phyloP scores from a whole-genome alignment of 2,113 vertebrate genomes.

The Hirundichthys speculiger region DNA sequence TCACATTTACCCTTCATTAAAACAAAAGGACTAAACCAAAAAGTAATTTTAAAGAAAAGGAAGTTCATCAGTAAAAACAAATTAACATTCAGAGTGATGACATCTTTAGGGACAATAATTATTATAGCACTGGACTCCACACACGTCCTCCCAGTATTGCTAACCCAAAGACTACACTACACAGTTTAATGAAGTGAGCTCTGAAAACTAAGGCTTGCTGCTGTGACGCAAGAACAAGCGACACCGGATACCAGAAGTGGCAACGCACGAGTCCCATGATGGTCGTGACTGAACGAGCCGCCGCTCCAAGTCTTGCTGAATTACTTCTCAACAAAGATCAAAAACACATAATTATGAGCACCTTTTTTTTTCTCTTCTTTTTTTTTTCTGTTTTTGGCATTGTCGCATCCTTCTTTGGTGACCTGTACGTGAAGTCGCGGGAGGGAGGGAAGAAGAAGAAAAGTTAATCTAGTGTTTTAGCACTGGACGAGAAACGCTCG shows the following conservation, averaged over 20 bases:
- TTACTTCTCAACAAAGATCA: conserved; percentile 10
- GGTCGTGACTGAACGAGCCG: conserved; percentile 1
- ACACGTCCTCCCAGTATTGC: conserved; percentile 34
- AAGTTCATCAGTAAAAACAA: neutral
- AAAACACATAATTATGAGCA: conserved; percentile 51
- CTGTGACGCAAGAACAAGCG: conserved; percentile 29
- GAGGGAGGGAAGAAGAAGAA: conserved; percentile 17
- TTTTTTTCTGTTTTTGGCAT: conserved; percentile 65
- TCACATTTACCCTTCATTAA: conserved; percentile 16
- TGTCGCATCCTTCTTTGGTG: conserved; percentile 68
- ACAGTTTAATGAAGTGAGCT: conserved; percentile 14
- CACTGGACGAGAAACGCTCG: conserved; percentile 2
- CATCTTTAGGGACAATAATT: conserved; percentile 6
- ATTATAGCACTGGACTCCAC: conserved; percentile 12
- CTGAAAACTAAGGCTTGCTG: conserved; percentile 39
- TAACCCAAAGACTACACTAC: conserved; percentile 7
- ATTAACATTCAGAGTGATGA: conserved; percentile 38
- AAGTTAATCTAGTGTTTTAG: conserved; percentile 42
- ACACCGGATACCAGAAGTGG: conserved; percentile 47
- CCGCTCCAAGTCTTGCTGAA: conserved; percentile 15
- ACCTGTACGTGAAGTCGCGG: conserved; percentile 30
- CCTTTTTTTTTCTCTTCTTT: conserved; percentile 13
- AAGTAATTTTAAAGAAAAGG: conserved; percentile 16
- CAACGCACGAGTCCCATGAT: neutral
- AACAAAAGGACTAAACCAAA: conserved; percentile 5